These are phyloP conservation scores for Dioctria rufipes DNA, from an alignment of 2,888 invertebrate genomes.

Conservation along the genomic window DNA sequence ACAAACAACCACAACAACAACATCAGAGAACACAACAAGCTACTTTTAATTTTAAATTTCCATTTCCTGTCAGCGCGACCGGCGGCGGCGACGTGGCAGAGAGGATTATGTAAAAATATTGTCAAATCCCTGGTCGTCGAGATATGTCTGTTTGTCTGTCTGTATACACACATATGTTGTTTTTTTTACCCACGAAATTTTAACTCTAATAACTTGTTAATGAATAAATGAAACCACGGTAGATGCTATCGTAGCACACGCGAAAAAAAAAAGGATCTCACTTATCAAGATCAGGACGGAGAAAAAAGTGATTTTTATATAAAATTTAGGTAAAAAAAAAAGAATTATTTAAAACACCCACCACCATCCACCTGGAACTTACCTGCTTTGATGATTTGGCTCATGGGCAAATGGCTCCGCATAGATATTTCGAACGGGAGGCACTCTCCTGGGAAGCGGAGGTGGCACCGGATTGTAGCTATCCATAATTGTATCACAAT, in stretches of 20 bases:
- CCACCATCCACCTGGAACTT: constrained; percentile 58
- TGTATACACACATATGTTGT: too few species aligned
- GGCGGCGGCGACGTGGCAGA: neutral
- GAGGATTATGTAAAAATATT: too few species aligned
- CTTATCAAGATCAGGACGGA: too few species aligned
- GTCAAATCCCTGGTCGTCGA: too few species aligned
- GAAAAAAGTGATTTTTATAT: too few species aligned
- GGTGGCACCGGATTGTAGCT: constrained; percentile 72
- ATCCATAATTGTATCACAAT: constrained; percentile 73
- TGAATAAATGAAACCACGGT: constrained; percentile 2
- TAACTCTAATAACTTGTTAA: constrained; percentile 22
- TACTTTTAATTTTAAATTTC: neutral
- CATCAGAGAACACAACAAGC: too few species aligned
- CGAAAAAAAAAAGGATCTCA: too few species aligned
- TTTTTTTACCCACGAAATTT: constrained; percentile 4
- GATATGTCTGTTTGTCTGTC: too few species aligned
- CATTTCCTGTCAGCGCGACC: neutral
- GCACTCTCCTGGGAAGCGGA: constrained; percentile 70
- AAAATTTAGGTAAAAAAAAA: too few species aligned
- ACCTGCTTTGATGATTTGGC: constrained; percentile 71
- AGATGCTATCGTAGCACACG: too few species aligned
- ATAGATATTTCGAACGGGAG: constrained; percentile 71
- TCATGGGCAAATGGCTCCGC: constrained; percentile 72
- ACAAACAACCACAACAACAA: too few species aligned
- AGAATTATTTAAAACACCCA: too few species aligned